Evolutionary conservation across 2,797 vertebrate genomes (phyloP), one percentile per base, ranked within the genome.

Genomic region (Cryptoprocta ferox): DNA sequence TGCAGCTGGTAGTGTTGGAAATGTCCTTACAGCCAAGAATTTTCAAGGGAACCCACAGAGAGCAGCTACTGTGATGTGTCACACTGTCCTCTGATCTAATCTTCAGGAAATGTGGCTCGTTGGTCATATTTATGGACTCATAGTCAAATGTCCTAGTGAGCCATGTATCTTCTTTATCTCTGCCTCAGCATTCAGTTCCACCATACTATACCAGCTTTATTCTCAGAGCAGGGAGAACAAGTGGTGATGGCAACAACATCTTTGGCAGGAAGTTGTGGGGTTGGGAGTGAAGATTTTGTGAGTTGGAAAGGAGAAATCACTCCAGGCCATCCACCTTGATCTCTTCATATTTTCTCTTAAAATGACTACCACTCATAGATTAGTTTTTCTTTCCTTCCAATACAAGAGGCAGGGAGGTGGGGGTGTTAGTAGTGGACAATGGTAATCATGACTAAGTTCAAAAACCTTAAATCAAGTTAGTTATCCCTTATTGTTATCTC

Each of bases 401-500:
- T 11, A 8, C 9, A 84, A 48, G 48, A 16, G 32, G 16, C 10
- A 2, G 30, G 39, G 15, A 59, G 21, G 56, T 59, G 16, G 9
- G 10, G 30, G 12, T 42, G 4, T 42, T 8, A 81, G 66, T 18
- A 37, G 50, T 30, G 48, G 68, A 42, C 30, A 50, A 35, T 8
- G 18, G 16, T n/a, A 71, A 50, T 88, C 26, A 78, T 11, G 35
- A 56, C 13, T 59, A 53, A 48, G 65, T 39, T 84, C 63, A 68
- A 19, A 39, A 84, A 68, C 65, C 75, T 91, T 39, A 79, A 61
- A 53, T 48, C 71, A 21, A 48, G 19, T 61, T 89, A 63, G 28
- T 76, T 63, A 42, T 71, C 14, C 82, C 75, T 93, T 61, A 53
- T 91, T 80, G 66, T 87, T 84, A 50, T 87, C 75, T 9, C 65